phyloP scores from a whole-genome alignment of 2,888 invertebrate species.

The Netelia virgata region DNA sequence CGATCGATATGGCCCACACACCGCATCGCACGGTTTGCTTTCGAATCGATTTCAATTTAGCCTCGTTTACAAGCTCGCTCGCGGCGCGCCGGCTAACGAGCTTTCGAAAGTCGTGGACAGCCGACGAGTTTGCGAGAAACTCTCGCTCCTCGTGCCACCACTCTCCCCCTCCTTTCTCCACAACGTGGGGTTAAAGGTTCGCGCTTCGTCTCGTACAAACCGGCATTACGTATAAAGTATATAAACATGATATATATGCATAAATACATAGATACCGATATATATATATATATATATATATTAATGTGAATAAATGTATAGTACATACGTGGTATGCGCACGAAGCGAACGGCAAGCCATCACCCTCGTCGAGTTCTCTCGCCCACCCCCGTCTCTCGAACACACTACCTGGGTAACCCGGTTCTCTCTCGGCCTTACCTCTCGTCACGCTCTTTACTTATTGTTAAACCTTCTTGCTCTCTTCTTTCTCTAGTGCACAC shows the following conservation, averaged over 20 bases:
- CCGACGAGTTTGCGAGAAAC: conserved; percentile 81
- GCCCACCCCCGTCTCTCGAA: conserved; percentile 72
- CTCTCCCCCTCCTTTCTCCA: background rate
- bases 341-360: no score
- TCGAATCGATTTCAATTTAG: conserved; percentile 84
- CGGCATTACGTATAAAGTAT: conserved; percentile 14
- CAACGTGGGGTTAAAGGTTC: conserved; percentile 23
- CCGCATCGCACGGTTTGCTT: conserved; percentile 58
- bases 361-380: conserved; percentile 67
- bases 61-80: conserved; percentile 83
- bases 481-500: conserved; percentile 3
- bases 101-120: conserved; percentile 84
- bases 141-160: conserved; percentile 35
- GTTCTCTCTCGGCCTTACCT: conserved; percentile 41
- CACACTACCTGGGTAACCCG: conserved; percentile 77
- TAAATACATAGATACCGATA: conserved; percentile 13
- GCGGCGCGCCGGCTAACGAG: conserved; percentile 80
- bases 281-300: background rate
- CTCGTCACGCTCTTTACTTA: conserved; percentile 64
- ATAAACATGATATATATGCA: conserved; percentile 1
- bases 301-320: background rate
- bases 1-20: conserved; percentile 68
- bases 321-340: no score
- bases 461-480: conserved; percentile 42
- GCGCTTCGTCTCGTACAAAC: conserved; percentile 43